Evolutionary conservation across 2,113 vertebrate genomes (phyloP), one percentile per base, ranked within the genome.

Genomic region (Urocolius indicus): DNA sequence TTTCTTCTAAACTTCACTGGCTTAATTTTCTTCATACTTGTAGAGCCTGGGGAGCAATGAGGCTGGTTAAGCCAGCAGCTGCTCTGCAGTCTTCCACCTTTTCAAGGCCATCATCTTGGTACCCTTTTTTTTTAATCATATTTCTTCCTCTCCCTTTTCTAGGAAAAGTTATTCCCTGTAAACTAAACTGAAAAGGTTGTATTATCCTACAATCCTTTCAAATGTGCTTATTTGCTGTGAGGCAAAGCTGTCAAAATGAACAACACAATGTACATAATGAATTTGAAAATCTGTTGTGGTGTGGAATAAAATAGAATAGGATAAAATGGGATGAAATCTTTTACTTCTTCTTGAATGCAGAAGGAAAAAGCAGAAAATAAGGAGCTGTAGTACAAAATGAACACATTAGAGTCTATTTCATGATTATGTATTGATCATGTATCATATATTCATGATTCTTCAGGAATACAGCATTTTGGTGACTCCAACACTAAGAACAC

Each of bases 131-230:
- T 41, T 20, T 3, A 27, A 76, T 55, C 7, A 2, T 51, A 17
- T 55, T 52, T 14, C 11, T 3, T 4, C 11, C 1, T 4, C 4
- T 18, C 16, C 3, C 5, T 3, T 20, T 30, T 77, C 19, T 69
- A 23, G 3, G 3, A 27, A n/a, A 76, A 55, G n/a, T 55, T 78
- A 24, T 29, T 54, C 19, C 21, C 23, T 55, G 23, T 69, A 34
- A 24, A 6, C 20, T 27, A 13, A 62, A 41, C 22, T 62, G 20
- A n/a, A 24, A 49, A 58, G 29, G 7, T 84, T 87, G 57, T 16
- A 11, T 88, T 90, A 45, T 61, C 26, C n/a, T 78, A 30, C 84
- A 52, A 49, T 87, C 2, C 72, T 59, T 26, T 30, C 26, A 34
- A 13, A 43, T 71, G 43, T 82, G 36, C 13, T 32, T 20, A 30